Conservation (phyloP, 2,888 invertebrate species). For the Eudasyphora cyanicolor region DNA sequence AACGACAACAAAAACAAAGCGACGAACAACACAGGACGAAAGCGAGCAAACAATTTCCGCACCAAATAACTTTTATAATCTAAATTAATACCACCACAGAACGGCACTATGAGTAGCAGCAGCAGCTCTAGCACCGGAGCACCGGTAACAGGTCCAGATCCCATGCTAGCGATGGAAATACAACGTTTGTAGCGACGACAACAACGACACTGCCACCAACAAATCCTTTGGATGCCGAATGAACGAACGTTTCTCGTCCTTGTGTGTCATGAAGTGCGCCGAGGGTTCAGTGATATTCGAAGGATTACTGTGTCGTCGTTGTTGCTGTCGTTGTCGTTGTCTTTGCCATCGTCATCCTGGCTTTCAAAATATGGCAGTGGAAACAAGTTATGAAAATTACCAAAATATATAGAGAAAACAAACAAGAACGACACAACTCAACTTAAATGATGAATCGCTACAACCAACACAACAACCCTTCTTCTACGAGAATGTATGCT, state of each 20-base stretch:
- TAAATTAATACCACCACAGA: conserved; percentile 55
- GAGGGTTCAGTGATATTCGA: not conserved
- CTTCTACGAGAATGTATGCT: no score
- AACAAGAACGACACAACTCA: conserved; percentile 3
- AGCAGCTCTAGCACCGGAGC: not conserved
- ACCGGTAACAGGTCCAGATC: not conserved
- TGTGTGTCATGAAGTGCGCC: not conserved
- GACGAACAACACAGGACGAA: not conserved
- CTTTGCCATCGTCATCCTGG: not conserved
- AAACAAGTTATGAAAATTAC: conserved; percentile 34
- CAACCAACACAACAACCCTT: not conserved
- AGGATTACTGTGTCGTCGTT: conserved; percentile 1
- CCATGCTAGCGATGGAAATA: conserved; percentile 7
- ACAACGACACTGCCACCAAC: not conserved
- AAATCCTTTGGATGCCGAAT: not conserved
- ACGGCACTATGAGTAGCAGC: not conserved
- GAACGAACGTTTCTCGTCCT: not conserved
- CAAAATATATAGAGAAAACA: conserved; percentile 3
- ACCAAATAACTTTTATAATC: conserved; percentile 60
- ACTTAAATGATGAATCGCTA: not conserved
- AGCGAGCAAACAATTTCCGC: conserved; percentile 60
- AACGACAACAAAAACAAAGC: not conserved
- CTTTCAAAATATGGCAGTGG: not conserved
- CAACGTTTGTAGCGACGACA: not conserved
- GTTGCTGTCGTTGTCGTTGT: not conserved